phyloP scores from a whole-genome alignment of 2,113 vertebrate genomes.

The Bubo bubo region DNA sequence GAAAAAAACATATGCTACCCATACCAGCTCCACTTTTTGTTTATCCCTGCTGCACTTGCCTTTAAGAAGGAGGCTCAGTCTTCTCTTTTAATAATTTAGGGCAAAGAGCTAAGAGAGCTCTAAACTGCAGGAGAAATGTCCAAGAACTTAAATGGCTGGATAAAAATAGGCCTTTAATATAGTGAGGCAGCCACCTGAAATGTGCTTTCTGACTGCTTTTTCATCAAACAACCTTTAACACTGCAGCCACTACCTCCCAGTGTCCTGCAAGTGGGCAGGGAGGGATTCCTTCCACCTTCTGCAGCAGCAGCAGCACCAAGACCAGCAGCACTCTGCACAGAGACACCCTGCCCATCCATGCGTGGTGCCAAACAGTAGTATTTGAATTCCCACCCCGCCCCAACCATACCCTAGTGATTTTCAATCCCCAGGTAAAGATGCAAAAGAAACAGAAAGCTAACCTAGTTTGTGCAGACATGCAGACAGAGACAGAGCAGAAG shows the following conservation, averaged over 20 bases:
- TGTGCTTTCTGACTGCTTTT: not conserved
- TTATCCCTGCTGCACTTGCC: not conserved
- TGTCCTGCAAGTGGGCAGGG: fast-evolving
- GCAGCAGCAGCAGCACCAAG: not conserved
- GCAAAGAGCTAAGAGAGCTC: not conserved
- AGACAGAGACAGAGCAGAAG: not conserved
- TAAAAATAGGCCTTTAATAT: constrained; percentile 3
- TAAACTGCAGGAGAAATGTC: not conserved
- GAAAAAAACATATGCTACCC: not conserved
- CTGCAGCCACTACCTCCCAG: not conserved
- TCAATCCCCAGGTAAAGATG: not conserved
- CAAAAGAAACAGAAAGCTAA: not conserved
- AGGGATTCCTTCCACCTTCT: not conserved
- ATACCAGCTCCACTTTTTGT: not conserved
- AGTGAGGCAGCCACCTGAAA: not conserved
- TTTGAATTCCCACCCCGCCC: not conserved
- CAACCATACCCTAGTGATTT: not conserved
- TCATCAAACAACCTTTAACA: not conserved
- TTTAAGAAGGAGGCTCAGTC: not conserved
- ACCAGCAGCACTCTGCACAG: not conserved
- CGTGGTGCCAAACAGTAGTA: fast-evolving
- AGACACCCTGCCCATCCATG: not conserved
- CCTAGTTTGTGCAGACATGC: not conserved
- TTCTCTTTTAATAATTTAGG: constrained; percentile 5
- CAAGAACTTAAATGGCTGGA: not conserved